Conservation (phyloP, 2,888 invertebrate genomes). For the Drosophila nigritarsus region DNA sequence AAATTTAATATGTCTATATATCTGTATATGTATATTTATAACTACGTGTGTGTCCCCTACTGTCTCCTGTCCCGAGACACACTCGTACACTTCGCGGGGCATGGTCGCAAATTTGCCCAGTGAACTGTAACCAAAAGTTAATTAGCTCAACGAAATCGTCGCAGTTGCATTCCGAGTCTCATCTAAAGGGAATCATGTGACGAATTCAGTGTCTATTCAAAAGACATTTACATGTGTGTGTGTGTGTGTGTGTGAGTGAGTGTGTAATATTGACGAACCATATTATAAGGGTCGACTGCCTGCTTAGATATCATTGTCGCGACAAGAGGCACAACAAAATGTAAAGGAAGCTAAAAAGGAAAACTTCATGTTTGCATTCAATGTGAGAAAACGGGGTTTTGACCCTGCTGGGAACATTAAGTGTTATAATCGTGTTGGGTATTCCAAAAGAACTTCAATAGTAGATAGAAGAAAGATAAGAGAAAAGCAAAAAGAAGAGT, state of each 20-base stretch:
- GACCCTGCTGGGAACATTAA: conserved; percentile 32
- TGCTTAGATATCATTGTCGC: conserved; percentile 18
- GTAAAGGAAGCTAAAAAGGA: conserved; percentile 55
- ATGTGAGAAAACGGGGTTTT: conserved; percentile 52
- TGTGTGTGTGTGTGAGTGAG: conserved; percentile 13
- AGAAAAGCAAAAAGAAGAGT: neutral
- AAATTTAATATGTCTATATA: conserved; percentile 56
- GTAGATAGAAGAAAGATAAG: conserved; percentile 4
- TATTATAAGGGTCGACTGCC: conserved; percentile 48
- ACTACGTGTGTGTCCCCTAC: conserved; percentile 48
- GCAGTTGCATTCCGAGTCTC: conserved; percentile 37
- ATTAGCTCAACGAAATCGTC: conserved; percentile 73
- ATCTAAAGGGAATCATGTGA: conserved; percentile 46
- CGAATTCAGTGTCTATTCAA: conserved; percentile 46
- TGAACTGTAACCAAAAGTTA: conserved; percentile 80
- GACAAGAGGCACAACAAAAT: conserved; percentile 2
- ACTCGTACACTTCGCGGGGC: conserved; percentile 8
- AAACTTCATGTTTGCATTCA: conserved; percentile 34
- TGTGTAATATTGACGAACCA: conserved; percentile 40
- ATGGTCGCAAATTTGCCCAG: conserved; percentile 66
- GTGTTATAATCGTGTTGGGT: conserved; percentile 2
- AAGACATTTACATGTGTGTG: conserved; percentile 17
- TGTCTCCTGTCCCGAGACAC: conserved; percentile 16
- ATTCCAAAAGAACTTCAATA: neutral
- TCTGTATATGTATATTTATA: conserved; percentile 8